Evolutionary conservation across 2,797 vertebrate genomes (phyloP), one percentile per base, ranked within the genome.

Genomic region (Schizopygopsis pylzovi): DNA sequence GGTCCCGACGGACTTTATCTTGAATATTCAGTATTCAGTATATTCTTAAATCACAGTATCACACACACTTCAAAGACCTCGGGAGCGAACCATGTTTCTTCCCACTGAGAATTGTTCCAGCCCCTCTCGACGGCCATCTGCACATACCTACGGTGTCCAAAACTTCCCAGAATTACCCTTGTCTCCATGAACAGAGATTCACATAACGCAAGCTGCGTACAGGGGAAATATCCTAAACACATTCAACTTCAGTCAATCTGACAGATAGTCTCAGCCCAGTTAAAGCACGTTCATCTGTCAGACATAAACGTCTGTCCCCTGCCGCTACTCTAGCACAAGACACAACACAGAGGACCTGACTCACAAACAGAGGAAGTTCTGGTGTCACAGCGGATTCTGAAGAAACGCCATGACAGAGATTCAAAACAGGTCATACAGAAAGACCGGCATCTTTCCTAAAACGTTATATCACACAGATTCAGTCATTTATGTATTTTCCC

Each of bases 81-180:
- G 87, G 85, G 87, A 90, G 90, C 90, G 91, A 92, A 93, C 22
- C 43, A 83, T 75, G 59, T 89, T 75, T 91, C 86, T 72, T 92
- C 92, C 95, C 90, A 91, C 93, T 91, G 95, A 91, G 90, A 94
- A 91, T 81, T 92, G 94, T 95, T 92, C 90, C 92, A 93, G 91
- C 89, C 93, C 92, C 90, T 90, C 90, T 88, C 85, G 87, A 88
- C 88, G 88, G 93, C 95, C 95, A 96, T 95, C 95, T 96, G 95
- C 88, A 92, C 91, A 92, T 86, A 56, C 85, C 87, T 87, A 86
- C 89, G 76, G 87, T 88, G 86, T 91, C 90, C 92, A 93, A 88
- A 70, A 84, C 83, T 79, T 43, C 79, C 82, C 76, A 80, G 47
- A 77, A 61, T 81, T 9, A 56, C 59, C 83, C 80, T 79, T 22